A percentile compares a stretch with the other conserved stretches of the same genome.
Conservation (phyloP, 2,113 vertebrate genomes). For the Forbesichthys agassizii region DNA sequence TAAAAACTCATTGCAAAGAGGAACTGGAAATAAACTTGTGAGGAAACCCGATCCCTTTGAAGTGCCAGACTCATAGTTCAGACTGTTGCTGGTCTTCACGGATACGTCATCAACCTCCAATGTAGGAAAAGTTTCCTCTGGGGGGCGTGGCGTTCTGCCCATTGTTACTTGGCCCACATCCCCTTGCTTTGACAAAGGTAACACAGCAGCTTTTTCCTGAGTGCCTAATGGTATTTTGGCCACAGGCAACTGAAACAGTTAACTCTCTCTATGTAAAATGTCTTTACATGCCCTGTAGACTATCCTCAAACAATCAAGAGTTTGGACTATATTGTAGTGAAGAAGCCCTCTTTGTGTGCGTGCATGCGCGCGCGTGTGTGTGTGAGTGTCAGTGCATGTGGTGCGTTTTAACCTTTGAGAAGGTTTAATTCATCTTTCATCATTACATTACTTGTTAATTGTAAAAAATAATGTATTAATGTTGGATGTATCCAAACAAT, state of each 20-base stretch:
- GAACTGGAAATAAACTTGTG: constrained; percentile 64
- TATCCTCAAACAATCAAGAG: constrained; percentile 23
- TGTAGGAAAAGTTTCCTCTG: constrained; percentile 57
- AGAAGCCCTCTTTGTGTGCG: too few species aligned
- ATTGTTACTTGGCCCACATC: constrained; percentile 29
- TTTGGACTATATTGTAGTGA: constrained; percentile 28
- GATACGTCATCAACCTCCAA: constrained; percentile 55
- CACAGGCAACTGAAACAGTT: constrained; percentile 8
- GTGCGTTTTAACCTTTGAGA: too few species aligned
- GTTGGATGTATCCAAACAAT: not conserved
- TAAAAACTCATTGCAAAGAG: constrained; percentile 55
- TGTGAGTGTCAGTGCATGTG: too few species aligned
- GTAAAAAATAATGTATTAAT: not conserved
- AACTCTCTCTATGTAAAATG: not conserved
- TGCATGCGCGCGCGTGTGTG: too few species aligned
- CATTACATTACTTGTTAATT: too few species aligned
- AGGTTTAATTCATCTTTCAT: too few species aligned
- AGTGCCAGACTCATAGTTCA: constrained; percentile 47
- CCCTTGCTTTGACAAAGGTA: constrained; percentile 46
- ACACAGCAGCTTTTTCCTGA: constrained; percentile 49
- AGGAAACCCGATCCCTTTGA: constrained; percentile 69
- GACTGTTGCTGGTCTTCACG: constrained; percentile 58
- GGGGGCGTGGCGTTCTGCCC: constrained; percentile 16
- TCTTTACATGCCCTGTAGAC: constrained; percentile 17
- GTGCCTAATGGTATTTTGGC: constrained; percentile 39